phyloP scores from a whole-genome alignment of 2,888 invertebrate species.

The Pelosia muscerda region DNA sequence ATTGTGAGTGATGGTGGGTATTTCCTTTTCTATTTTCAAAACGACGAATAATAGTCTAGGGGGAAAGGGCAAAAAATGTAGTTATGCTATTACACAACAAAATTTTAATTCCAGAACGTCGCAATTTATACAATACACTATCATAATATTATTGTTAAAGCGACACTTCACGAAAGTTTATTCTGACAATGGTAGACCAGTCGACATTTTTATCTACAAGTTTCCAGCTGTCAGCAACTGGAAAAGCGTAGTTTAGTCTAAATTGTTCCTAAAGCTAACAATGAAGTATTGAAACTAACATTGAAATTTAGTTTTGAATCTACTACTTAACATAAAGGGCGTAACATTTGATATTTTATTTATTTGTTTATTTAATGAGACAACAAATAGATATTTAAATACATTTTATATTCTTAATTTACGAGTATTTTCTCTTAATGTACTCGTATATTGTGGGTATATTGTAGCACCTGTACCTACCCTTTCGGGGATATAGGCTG shows the following conservation, averaged over 20 bases:
- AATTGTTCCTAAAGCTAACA: conserved; percentile 9
- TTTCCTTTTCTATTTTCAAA: no score
- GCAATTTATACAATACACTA: neutral
- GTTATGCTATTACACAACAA: no score
- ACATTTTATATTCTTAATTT: no score
- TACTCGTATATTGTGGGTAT: no score
- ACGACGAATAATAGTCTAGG: no score
- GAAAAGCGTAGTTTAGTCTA: neutral
- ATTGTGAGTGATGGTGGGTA: no score
- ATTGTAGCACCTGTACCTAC: no score
- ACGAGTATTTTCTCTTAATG: no score
- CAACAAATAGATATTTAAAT: no score
- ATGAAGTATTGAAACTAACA: neutral
- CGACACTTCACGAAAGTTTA: neutral
- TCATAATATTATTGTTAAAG: neutral
- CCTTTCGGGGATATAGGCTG: no score
- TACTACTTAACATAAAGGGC: neutral
- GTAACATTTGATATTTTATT: neutral
- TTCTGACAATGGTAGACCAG: neutral
- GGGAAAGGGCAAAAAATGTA: no score
- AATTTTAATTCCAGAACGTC: neutral
- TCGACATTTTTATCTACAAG: neutral
- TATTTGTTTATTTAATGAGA: no score
- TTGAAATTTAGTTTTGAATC: neutral
- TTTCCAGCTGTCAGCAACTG: conserved; percentile 5